Conservation (phyloP, 2,888 invertebrate genomes). For the Eupithecia exiguata region DNA sequence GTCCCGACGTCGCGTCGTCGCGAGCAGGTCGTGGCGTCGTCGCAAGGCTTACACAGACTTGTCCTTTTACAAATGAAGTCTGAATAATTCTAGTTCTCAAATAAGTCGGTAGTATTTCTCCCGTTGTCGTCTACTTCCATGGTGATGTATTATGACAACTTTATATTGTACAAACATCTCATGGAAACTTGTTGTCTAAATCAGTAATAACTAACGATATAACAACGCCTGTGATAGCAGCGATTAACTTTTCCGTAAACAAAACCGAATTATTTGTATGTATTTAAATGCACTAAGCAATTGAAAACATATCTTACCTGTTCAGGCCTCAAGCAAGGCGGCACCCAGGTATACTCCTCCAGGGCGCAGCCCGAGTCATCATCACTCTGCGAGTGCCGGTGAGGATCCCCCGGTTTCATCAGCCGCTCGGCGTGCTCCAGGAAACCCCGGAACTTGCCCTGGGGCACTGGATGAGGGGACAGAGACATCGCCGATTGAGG, state of each 20-base stretch:
- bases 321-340: constrained; percentile 97
- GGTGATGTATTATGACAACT: too few species aligned
- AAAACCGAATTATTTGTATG: too few species aligned
- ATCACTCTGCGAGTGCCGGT: constrained; percentile 95
- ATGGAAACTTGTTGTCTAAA: too few species aligned
- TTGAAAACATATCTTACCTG: constrained; percentile 86
- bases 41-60: not conserved
- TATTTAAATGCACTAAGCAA: not conserved
- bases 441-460: constrained; percentile 76
- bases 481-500: constrained; percentile 78
- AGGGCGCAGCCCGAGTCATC: constrained; percentile 99
- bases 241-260: too few species aligned
- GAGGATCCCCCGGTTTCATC: constrained; percentile 88
- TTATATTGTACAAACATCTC: too few species aligned
- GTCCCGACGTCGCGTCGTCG: not conserved
- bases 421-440: constrained; percentile 83
- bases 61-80: not conserved
- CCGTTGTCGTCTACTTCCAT: too few species aligned
- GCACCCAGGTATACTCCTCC: constrained; percentile 99
- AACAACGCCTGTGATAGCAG: too few species aligned
- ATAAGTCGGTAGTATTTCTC: too few species aligned
- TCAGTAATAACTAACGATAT: too few species aligned
- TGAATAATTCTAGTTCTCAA: not conserved
- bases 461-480: constrained; percentile 75
- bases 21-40: too few species aligned